A percentile compares a stretch with the other conserved stretches of the same genome.
These are phyloP conservation scores for Caenorhabditis macrosperma DNA, from an alignment of 2,888 invertebrate genomes.

Conservation along the genomic window DNA sequence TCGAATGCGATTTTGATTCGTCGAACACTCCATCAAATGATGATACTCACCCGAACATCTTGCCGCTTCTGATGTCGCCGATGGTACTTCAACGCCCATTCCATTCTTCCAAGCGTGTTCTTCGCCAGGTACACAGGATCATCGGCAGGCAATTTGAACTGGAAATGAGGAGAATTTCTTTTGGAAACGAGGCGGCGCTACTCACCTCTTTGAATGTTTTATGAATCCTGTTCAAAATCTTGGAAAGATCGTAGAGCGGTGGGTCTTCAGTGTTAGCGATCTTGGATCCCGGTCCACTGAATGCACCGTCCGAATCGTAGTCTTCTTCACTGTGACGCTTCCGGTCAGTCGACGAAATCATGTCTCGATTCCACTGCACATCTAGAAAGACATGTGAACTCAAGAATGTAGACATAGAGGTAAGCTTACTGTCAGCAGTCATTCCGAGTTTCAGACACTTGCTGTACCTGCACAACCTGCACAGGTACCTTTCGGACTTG, in stretches of 20 bases:
- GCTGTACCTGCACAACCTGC: constrained; percentile 61
- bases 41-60: constrained; percentile 29
- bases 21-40: not conserved
- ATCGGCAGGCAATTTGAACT: constrained; percentile 42
- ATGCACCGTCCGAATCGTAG: not conserved
- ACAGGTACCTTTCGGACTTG: constrained; percentile 52
- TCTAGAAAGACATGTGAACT: constrained; percentile 36
- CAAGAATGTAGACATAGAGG: not conserved
- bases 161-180: constrained; percentile 3
- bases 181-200: not conserved
- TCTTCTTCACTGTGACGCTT: constrained; percentile 41
- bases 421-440: constrained; percentile 62
- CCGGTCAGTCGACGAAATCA: constrained; percentile 40
- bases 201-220: constrained; percentile 37
- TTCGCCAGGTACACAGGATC: constrained; percentile 26
- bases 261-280: constrained; percentile 17
- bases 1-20: too few species aligned
- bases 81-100: constrained; percentile 48
- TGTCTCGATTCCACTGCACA: constrained; percentile 65
- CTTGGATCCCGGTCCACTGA: constrained; percentile 32
- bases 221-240: constrained; percentile 30
- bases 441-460: constrained; percentile 63
- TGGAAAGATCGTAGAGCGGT: constrained; percentile 43
- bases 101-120: constrained; percentile 46
- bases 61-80: constrained; percentile 32